A percentile compares a stretch with the other conserved stretches of the same genome.
Conservation (phyloP, 1,140 invertebrate species). For the honey bee (Apis mellifera) region DNA sequence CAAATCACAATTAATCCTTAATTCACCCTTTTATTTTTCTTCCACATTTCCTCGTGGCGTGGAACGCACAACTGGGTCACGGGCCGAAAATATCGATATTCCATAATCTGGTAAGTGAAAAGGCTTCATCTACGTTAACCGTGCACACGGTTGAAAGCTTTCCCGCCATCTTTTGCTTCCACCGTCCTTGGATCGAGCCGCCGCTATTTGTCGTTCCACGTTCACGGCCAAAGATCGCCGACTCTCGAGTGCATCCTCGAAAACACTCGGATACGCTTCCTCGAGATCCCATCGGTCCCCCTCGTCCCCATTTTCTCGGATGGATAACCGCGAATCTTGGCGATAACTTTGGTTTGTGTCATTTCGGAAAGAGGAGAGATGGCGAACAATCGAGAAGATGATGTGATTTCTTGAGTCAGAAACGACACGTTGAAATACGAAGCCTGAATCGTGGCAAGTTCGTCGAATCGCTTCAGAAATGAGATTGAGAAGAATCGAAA, state of each 20-base stretch:
- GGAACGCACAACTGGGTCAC: conserved; percentile 1
- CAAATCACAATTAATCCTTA: too few relatives aligned
- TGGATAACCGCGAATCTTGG: too few relatives aligned
- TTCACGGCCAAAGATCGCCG: conserved; percentile 56
- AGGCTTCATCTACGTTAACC: conserved; percentile 37
- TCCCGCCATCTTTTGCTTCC: conserved; percentile 33
- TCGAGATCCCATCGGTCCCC: conserved; percentile 15
- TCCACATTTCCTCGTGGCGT: background rate
- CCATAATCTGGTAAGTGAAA: conserved; percentile 47
- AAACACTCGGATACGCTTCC: conserved; percentile 20
- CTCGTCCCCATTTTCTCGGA: background rate
- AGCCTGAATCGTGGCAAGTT: too few relatives aligned
- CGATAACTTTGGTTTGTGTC: too few relatives aligned
- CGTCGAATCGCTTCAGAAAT: too few relatives aligned
- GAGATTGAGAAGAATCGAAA: too few relatives aligned
- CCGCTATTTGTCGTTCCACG: conserved; percentile 36
- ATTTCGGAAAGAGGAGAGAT: too few relatives aligned
- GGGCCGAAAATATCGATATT: conserved; percentile 50
- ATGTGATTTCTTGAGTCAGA: too few relatives aligned
- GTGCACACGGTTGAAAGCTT: conserved; percentile 40
- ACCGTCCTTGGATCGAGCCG: conserved; percentile 55
- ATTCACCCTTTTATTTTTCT: background rate
- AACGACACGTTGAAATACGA: too few relatives aligned
- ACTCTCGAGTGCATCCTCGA: conserved; percentile 43
- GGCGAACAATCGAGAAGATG: too few relatives aligned